phyloP scores from a whole-genome alignment of 1,140 invertebrate genomes.

The Hyles vespertilio region DNA sequence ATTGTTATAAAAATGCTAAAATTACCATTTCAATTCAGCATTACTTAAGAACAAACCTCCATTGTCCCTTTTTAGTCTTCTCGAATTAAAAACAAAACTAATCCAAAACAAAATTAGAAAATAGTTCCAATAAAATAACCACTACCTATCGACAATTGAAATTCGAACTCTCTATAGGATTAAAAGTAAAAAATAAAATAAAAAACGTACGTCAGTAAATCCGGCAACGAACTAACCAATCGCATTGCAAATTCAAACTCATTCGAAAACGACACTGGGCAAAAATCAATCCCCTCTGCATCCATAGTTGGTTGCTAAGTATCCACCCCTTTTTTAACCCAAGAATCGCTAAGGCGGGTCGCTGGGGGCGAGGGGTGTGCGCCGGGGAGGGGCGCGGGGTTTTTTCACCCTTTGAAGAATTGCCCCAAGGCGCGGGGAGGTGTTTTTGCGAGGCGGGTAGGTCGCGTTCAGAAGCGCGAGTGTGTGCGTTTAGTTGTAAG shows the following conservation, averaged over 20 bases:
- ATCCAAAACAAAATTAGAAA: neutral
- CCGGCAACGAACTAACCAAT: constrained; percentile 2
- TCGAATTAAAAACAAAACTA: neutral
- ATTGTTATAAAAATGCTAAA: no score
- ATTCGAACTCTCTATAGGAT: constrained; percentile 5
- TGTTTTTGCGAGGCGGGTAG: constrained; percentile 32
- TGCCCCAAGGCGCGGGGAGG: constrained; percentile 64
- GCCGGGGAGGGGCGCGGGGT: constrained; percentile 35
- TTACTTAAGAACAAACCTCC: no score
- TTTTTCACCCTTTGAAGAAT: constrained; percentile 75
- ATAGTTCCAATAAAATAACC: constrained; percentile 1
- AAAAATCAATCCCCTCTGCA: constrained; percentile 38
- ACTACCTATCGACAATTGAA: constrained; percentile 8
- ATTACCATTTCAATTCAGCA: no score
- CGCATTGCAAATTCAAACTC: constrained; percentile 12
- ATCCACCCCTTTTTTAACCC: constrained; percentile 71
- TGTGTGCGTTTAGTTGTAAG: constrained; percentile 49
- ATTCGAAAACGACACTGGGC: constrained; percentile 7
- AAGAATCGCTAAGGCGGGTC: constrained; percentile 70
- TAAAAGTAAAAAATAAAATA: neutral
- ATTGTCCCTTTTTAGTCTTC: no score
- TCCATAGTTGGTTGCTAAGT: constrained; percentile 67
- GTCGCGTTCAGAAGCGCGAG: constrained; percentile 15
- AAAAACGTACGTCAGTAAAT: neutral
- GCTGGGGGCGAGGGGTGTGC: constrained; percentile 28